Evolutionary conservation across 2,888 invertebrate species (phyloP), one percentile per base, ranked within the genome.

Genomic region (Psylliodes chrysocephalus): DNA sequence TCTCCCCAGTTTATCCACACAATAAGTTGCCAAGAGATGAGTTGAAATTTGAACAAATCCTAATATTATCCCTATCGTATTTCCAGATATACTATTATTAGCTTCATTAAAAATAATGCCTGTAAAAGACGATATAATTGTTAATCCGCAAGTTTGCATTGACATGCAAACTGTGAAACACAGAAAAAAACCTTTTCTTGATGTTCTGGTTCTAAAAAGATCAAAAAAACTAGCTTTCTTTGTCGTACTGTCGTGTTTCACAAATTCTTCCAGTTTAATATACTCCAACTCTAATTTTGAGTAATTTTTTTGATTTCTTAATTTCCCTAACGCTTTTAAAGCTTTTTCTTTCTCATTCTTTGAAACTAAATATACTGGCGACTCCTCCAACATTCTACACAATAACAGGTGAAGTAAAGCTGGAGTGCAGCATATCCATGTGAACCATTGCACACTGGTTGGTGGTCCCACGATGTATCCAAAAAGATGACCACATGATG

Each of bases 91-190:
- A n/a, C 86, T 80, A 61, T 44, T 40, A 18, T 90, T 90, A 7
- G 91, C 89, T 1, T 88, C 88, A 38, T 84, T 72, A 81, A 93
- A 91, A 73, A 93, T 92, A 53, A 85, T 84, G 64, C 87, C 86
- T 0, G 91, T 88, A 78, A 91, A 92, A 81, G 91, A 91, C 71
- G 92, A 89, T 67, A 92, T 90, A 0, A 91, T 91, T 81, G 91
- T 91, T 71, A 92, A 86, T 63, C 92, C 92, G 60, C 90, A 90
- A 76, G 90, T 87, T 79, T 92, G 92, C 75, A 92, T 92, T 81
- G 91, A 91, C 76, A 92, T 87, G 91, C 94, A 14, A 92, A 67
- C 92, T 86, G 25, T 91, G 87, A 25, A 91, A 83, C 1, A 89
- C 88, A 57, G 91, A 89, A 51, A 89, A 60, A 94, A 83, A 0